Percentiles rank a stretch among this genome's conserved stretches.
These are phyloP conservation scores for Proctacanthus coquilletti DNA, from an alignment of 1,140 invertebrate species.

Conservation along the genomic window DNA sequence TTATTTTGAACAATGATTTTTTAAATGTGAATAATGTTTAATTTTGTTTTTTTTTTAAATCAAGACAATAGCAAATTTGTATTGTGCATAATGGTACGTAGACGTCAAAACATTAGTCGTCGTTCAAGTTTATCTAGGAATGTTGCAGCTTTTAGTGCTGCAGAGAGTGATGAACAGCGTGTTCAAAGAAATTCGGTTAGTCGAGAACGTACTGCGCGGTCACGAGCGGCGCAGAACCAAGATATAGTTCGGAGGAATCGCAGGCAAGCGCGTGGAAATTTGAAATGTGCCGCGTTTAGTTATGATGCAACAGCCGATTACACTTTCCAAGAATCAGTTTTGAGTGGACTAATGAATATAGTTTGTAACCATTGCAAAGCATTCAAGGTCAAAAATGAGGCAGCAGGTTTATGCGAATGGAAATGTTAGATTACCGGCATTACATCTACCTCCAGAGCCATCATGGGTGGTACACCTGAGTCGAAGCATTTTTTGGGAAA, in stretches of 20 bases:
- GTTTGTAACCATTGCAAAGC: constrained; percentile 10
- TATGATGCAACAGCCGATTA: constrained; percentile 9
- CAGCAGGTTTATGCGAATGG: constrained; percentile 8
- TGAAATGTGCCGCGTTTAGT: constrained; percentile 9
- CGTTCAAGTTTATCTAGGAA: too few species aligned
- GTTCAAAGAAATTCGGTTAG: too few species aligned
- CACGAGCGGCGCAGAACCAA: too few species aligned
- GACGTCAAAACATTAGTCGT: too few species aligned
- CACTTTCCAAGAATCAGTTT: constrained; percentile 4
- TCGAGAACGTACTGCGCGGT: too few species aligned
- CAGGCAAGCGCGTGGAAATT: too few species aligned
- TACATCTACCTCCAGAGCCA: constrained; percentile 6
- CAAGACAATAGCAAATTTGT: too few species aligned
- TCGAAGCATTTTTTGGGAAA: constrained; percentile 27
- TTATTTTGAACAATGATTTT: not conserved
- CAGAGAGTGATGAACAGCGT: too few species aligned
- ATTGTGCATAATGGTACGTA: too few species aligned
- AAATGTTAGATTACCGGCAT: constrained; percentile 4
- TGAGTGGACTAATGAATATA: constrained; percentile 9
- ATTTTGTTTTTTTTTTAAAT: too few species aligned
- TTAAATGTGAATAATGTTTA: not conserved
- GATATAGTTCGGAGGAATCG: too few species aligned
- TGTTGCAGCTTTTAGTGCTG: too few species aligned
- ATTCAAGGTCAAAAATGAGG: constrained; percentile 8
- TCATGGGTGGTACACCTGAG: constrained; percentile 12